Evolutionary conservation across 2,113 vertebrate species (phyloP).

Genomic region (Oncorhynchus clarkii): DNA sequence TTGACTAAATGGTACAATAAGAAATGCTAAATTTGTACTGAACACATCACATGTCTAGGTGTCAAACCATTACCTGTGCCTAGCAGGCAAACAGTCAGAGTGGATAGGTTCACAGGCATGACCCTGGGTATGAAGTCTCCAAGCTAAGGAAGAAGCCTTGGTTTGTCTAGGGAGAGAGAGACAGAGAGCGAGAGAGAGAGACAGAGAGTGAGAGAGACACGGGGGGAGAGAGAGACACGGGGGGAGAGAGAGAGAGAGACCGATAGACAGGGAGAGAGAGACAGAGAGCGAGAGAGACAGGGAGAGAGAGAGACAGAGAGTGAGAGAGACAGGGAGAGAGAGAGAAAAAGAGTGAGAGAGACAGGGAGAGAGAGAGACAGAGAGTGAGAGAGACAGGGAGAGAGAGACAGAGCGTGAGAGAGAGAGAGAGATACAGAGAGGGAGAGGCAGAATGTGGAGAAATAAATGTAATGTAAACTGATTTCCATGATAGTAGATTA

Average conservation of each 20-base stretch:
- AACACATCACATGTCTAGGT: neutral
- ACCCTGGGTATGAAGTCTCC: neutral
- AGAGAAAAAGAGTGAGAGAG: neutral
- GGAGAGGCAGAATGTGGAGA: no score
- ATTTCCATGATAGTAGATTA: neutral
- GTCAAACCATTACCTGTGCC: slow-evolving; percentile 25
- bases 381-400: neutral
- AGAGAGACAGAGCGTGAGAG: neutral
- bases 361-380: neutral
- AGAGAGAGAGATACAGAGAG: no score
- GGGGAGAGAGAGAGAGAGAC: neutral
- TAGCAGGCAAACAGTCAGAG: slow-evolving; percentile 20
- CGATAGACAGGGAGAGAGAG: neutral
- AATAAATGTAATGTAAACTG: neutral
- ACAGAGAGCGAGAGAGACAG: neutral
- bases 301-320: neutral
- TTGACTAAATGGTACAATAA: no score
- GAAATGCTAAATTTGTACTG: no score
- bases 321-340: neutral
- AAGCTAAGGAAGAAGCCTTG: neutral
- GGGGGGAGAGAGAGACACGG: neutral
- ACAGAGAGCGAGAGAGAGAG: slow-evolving; percentile 3
- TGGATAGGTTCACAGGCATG: slow-evolving; percentile 16
- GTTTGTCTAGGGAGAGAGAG: neutral
- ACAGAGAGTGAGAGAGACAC: neutral